A percentile compares a stretch with the other conserved stretches of the same genome.
phyloP scores from a whole-genome alignment of 2,888 invertebrate species.

The Linnaemya vulpina region DNA sequence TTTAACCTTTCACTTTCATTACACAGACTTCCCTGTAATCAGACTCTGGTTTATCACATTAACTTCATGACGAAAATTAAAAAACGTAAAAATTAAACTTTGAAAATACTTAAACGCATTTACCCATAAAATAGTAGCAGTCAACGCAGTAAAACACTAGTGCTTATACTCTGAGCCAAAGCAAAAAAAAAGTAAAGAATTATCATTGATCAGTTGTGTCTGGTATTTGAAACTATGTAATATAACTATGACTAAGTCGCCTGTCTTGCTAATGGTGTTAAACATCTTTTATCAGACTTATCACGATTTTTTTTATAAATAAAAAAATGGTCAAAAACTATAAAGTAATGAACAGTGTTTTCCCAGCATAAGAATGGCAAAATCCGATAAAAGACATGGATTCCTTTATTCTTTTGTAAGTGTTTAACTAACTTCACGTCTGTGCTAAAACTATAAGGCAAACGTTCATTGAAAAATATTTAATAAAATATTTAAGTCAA shows the following conservation, averaged over 20 bases:
- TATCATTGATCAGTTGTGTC: conserved; percentile 68
- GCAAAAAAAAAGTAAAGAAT: conserved; percentile 38
- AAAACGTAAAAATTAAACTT: conserved; percentile 14
- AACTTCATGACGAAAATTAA: conserved; percentile 1
- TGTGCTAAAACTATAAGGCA: background rate
- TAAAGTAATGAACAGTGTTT: conserved; percentile 37
- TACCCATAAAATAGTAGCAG: conserved; percentile 62
- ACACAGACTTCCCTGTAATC: conserved; percentile 70
- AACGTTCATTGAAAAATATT: background rate
- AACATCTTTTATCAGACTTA: conserved; percentile 62
- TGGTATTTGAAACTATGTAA: conserved; percentile 50
- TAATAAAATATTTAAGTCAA: too few species aligned
- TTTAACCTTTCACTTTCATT: conserved; percentile 75
- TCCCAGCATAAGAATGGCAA: conserved; percentile 48
- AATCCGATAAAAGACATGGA: conserved; percentile 42
- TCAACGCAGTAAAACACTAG: conserved; percentile 56
- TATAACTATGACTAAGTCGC: conserved; percentile 61
- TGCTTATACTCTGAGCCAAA: background rate
- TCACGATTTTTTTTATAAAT: conserved; percentile 58
- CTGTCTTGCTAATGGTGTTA: conserved; percentile 63
- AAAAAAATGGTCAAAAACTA: conserved; percentile 47
- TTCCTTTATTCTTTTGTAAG: background rate
- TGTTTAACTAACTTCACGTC: background rate
- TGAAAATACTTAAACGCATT: conserved; percentile 63
- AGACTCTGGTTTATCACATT: conserved; percentile 62